Conservation (phyloP, 2,113 vertebrate species). For the Accipiter virgatus region DNA sequence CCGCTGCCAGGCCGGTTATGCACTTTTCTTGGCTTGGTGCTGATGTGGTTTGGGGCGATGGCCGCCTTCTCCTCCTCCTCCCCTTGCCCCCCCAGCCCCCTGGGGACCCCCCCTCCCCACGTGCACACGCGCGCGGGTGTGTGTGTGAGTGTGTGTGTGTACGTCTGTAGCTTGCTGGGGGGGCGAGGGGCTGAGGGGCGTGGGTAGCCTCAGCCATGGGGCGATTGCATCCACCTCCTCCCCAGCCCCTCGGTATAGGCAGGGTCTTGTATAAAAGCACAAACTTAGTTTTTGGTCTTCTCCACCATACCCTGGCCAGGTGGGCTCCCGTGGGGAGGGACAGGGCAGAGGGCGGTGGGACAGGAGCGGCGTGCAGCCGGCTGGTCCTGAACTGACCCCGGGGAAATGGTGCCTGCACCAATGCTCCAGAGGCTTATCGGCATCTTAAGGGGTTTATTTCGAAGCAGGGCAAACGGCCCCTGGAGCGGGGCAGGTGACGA, state of each 20-base stretch:
- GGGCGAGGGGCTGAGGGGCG: neutral
- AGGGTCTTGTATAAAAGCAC: conserved; percentile 64
- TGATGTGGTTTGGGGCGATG: neutral
- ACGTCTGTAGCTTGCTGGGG: neutral
- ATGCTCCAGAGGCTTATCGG: neutral
- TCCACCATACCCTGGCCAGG: neutral
- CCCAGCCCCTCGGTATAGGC: neutral
- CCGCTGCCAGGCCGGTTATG: accelerated
- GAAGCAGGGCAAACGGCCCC: neutral
- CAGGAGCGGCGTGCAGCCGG: accelerated
- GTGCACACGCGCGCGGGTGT: accelerated
- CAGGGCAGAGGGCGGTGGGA: neutral
- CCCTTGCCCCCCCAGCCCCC: neutral
- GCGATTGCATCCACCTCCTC: accelerated
- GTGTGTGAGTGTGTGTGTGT: neutral
- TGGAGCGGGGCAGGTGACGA: accelerated
- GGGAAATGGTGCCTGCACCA: neutral
- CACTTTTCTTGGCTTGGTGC: neutral
- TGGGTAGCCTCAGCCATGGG: neutral
- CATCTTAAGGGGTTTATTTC: neutral
- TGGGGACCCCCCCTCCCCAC: neutral
- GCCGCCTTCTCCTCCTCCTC: neutral
- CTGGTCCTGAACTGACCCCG: neutral
- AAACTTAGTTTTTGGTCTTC: conserved; percentile 23
- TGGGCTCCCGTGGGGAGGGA: neutral